Evolutionary conservation across 2,888 invertebrate species (phyloP).

Genomic region (Frankliniella intonsa): DNA sequence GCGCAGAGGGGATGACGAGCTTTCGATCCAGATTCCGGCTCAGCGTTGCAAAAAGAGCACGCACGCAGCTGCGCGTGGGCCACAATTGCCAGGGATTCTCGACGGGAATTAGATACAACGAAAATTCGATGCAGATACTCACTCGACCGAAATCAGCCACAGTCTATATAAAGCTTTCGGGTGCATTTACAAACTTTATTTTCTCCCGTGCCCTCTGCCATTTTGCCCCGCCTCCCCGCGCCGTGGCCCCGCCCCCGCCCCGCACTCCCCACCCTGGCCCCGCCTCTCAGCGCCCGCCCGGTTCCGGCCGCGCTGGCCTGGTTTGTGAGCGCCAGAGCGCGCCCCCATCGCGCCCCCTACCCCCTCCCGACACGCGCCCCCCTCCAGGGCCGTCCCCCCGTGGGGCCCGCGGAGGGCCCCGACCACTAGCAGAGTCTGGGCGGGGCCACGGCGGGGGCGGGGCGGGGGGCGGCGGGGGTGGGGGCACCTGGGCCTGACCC

Average conservation of each 20-base stretch:
- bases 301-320: conserved; percentile 17
- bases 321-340: neutral
- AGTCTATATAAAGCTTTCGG: too few species aligned
- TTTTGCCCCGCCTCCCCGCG: neutral
- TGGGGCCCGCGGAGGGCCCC: neutral
- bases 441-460: neutral
- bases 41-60: too few species aligned
- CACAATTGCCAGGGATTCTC: too few species aligned
- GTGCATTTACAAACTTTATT: too few species aligned
- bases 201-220: neutral
- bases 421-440: conserved; percentile 14
- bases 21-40: too few species aligned
- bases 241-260: neutral
- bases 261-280: neutral
- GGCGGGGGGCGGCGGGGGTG: neutral
- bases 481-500: neutral
- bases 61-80: too few species aligned
- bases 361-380: conserved; percentile 9
- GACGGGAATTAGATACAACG: too few species aligned
- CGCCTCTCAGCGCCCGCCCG: conserved; percentile 9
- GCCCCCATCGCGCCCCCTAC: conserved; percentile 4
- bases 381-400: neutral
- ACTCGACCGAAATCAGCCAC: too few species aligned
- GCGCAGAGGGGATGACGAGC: too few species aligned
- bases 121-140: too few species aligned